Conservation (phyloP, 2,888 invertebrate species). For the Ochropleura plecta region DNA sequence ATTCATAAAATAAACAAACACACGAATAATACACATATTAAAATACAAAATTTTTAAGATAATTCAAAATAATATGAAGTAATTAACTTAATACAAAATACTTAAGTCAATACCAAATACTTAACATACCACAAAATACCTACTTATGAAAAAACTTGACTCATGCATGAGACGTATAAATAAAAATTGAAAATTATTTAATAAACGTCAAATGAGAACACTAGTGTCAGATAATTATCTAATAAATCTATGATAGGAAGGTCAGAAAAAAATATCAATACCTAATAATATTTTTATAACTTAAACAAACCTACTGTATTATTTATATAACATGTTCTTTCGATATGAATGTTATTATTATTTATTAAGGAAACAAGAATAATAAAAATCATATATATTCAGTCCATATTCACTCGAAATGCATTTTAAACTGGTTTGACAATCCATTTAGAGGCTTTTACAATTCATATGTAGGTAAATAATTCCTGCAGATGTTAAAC, state of each 20-base stretch:
- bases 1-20: no score
- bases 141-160: background rate
- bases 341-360: conserved; percentile 23
- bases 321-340: conserved; percentile 6
- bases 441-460: conserved; percentile 26
- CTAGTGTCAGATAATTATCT: background rate
- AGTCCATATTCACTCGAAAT: conserved; percentile 12
- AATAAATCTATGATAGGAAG: conserved; percentile 28
- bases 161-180: background rate
- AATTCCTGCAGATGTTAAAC: conserved; percentile 1
- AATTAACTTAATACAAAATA: background rate
- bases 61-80: background rate
- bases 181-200: background rate
- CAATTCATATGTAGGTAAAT: conserved; percentile 46
- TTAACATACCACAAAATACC: background rate
- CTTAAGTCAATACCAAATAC: background rate
- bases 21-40: no score
- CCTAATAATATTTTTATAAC: background rate
- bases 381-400: conserved; percentile 17
- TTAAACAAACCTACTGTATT: background rate
- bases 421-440: conserved; percentile 21
- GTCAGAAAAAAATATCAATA: conserved; percentile 8
- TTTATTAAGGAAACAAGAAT: conserved; percentile 30
- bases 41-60: background rate
- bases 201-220: conserved; percentile 1